Evolutionary conservation across 1,140 invertebrate genomes (phyloP), one percentile per base, ranked within the genome.

Genomic region (Pogonomyrmex californicus): DNA sequence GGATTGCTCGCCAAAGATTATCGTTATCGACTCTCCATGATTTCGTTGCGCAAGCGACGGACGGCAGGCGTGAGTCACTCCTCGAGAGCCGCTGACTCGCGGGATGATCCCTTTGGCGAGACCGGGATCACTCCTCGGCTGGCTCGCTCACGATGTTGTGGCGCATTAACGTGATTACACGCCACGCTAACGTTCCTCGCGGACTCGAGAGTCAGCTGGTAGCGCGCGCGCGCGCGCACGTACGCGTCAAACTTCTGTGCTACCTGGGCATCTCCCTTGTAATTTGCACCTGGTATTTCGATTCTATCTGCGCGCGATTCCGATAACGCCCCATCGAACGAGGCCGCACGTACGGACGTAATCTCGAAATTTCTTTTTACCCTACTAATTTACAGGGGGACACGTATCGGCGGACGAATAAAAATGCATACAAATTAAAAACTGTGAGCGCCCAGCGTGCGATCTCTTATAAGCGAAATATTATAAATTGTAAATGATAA

Each of bases 201-300:
- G 76, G 63, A 65, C 86, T 36, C 86, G 66, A 86, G 86, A 90
- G 92, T 93, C 93, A 94, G 93, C 93, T 94, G 92, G 88, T 92
- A 87, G 89, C 87, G 49, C 41, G 47, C 47, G 76, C 62, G 77
- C 75, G 58, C 47, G 76, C 62, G 23, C 23, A 23, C 23, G 23
- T 33, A 10, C 23, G 70, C 90, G 89, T 88, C 83, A 70, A 88
- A 91, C 90, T 91, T 91, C 90, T 87, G 90, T 91, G 90, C 89
- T 91, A 91, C 87, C 89, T 87, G 71, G 85, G 47, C 89, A 90
- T 91, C 89, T 85, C 89, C 90, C 87, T 76, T 90, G 93, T 95
- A 95, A 95, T 95, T 95, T 93, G 94, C 94, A 95, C 95, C 95
- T 95, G 95, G 95, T 94, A 93, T 91, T 94, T 92, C 93, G 94